Conservation (phyloP, 2,113 vertebrate genomes). For the Paradoxurus hermaphroditus region DNA sequence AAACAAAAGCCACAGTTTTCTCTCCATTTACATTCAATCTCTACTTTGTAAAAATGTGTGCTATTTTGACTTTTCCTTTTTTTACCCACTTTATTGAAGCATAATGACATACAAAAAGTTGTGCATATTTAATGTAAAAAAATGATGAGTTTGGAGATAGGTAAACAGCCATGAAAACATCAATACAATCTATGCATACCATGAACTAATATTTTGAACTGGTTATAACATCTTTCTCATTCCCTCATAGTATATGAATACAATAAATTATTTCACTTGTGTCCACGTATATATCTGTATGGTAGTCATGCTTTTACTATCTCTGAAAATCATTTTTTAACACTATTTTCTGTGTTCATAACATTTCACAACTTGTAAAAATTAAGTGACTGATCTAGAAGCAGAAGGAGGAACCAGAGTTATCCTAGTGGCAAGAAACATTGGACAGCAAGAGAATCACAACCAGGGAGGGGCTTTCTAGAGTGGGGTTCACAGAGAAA, state of each 20-base stretch:
- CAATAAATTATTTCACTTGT: background rate
- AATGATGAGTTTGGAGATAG: background rate
- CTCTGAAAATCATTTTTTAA: background rate
- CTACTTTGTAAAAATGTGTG: constrained; percentile 7
- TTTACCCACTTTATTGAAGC: background rate
- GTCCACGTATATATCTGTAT: background rate
- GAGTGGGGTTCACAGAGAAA: background rate
- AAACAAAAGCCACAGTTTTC: constrained; percentile 17
- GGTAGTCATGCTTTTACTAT: background rate
- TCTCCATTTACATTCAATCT: constrained; percentile 32
- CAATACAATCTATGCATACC: background rate
- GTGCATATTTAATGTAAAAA: background rate
- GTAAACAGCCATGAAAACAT: background rate
- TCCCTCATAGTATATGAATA: background rate
- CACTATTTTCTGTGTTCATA: background rate
- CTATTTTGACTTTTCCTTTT: constrained; percentile 18
- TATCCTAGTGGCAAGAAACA: background rate
- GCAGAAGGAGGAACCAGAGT: background rate
- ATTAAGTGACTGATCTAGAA: background rate
- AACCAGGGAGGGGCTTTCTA: background rate
- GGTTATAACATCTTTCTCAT: background rate
- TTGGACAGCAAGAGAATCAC: background rate
- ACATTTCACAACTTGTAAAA: background rate
- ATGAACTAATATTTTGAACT: background rate
- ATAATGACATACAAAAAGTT: background rate